Evolutionary conservation across 2,888 invertebrate species (phyloP), one percentile per base, ranked within the genome.

Genomic region (Oscheius sp.): DNA sequence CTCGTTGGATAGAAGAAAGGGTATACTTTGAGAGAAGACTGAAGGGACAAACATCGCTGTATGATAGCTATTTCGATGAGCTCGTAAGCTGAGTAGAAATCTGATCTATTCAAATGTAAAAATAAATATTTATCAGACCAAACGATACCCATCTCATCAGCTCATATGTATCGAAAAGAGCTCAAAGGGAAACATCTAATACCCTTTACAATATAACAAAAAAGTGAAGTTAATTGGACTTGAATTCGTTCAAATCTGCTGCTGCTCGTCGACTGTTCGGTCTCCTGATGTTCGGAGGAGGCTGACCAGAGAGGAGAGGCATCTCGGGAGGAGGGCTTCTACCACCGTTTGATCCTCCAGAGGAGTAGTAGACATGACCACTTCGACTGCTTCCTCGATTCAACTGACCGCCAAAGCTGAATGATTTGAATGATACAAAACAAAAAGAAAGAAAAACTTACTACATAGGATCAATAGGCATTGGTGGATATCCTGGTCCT

Each of bases 281-380:
- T 28, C 71, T 71, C 17, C 72, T 44, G 0, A 71, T 62, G n/a
- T 75, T 77, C 2, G 73, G 72, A 17, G 79, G 79, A 12, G 79
- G 77, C 20, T 72, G 54, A 0, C 73, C 77, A 12, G 68, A 65
- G 12, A 72, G 30, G 6, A 73, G 51, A 14, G 76, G 73, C 75
- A 79, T 79, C 65, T 77, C 78, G 1, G 78, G 78, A 2, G 79
- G 79, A 9, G 79, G 79, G 45, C 74, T 74, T 45, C 75, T 50
- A n/a, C 73, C 77, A 24, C 72, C 74, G 56, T 79, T 79, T 12
- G 79, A 79, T 20, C 79, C 79, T 8, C 79, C 79, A 12, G 79
- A 79, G 2, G 79, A 79, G 30, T 79, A 79, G 59, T 73, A 71
- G 28, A 77, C 17, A 61, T 77, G 75, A 6, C 77, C 77, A 41